Base-by-base conservation (phyloP, 2,888 invertebrate species). In the Sisyra terminalis region DNA sequence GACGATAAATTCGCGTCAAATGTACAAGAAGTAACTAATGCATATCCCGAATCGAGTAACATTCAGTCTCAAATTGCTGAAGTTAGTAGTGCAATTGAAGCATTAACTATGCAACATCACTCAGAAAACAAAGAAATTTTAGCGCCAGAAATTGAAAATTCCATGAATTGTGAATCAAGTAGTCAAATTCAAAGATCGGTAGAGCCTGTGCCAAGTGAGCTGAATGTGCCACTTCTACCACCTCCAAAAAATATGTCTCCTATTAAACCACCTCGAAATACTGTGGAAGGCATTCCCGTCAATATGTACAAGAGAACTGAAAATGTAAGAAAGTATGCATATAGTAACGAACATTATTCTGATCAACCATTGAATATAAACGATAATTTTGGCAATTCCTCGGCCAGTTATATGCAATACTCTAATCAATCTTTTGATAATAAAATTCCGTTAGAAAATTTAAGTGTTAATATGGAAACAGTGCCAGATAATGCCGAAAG, bases 401-500 rank as follows among this genome's bases (percentile, higher is more conserved):
- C 50, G 37, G 44, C 38, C 34, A 40, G 42, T 52, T 54, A 60
- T 55, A 45, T 36, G 4, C 13, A 14, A 7, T 13, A 9, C 8
- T 13, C 15, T 2, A 36, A 36, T 7, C 13, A 11, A 36, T 10
- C 16, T 34, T 7, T 5, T 4, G 37, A 37, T 3, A 37, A 37
- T 34, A 11, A 35, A 35, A 13, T 17, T 50, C 50, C 57, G 16
- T 52, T 61, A n/a, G 52, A 59, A 34, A 70, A 63, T 54, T 68
- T 70, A 44, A 54, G 56, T 8, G 71, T 72, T 3, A 77, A 78
- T 57, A 62, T 77, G 47, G 77, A 78, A 59, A 72, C 73, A 3
- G 65, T 73, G 3, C 75, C 77, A 2, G 79, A 79, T 55, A 79
- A 79, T 55, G 74, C 75, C 1, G 80, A 79, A 56, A 66, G 73